Percentiles rank a stretch among this genome's conserved stretches.
Evolutionary conservation across 2,888 invertebrate genomes (phyloP).

Genomic region (Caenorhabditis macrosperma): DNA sequence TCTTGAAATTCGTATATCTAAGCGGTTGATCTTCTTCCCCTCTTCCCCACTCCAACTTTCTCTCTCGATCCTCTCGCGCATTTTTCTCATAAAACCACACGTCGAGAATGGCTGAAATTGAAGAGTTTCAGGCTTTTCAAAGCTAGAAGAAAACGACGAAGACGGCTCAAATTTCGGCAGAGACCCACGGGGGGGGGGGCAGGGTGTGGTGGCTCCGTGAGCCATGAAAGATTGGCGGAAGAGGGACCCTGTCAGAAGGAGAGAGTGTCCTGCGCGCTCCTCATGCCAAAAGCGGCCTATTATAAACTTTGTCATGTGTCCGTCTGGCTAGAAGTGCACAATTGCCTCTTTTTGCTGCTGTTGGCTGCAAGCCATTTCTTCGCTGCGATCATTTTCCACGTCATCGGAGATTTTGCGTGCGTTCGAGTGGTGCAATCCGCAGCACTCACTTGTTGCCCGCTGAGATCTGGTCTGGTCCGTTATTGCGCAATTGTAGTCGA

Average conservation of each 20-base stretch:
- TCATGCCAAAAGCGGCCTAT: constrained; percentile 25
- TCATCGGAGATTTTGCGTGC: too few relatives aligned
- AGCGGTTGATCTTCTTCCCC: neutral
- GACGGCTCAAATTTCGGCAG: constrained; percentile 41
- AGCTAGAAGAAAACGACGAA: neutral
- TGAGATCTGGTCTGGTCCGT: neutral
- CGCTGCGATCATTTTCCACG: neutral
- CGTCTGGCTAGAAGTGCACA: constrained; percentile 10
- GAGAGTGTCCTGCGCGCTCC: constrained; percentile 1
- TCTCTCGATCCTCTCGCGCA: neutral
- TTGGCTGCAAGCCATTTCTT: neutral
- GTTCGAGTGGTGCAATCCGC: too few relatives aligned
- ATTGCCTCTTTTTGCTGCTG: neutral
- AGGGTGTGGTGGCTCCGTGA: constrained; percentile 20
- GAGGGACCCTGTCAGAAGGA: constrained; percentile 12
- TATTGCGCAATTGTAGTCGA: neutral
- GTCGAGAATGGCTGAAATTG: neutral
- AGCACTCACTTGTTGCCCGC: too few relatives aligned
- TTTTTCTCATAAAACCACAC: neutral
- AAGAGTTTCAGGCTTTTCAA: neutral
- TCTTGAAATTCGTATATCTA: constrained; percentile 2
- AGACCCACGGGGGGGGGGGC: too few relatives aligned
- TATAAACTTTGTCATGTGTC: constrained; percentile 49
- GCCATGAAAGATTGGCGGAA: constrained; percentile 44
- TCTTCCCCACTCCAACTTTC: neutral